Evolutionary conservation across 2,113 vertebrate species (phyloP), one percentile per base, ranked within the genome.

Genomic region (Crotalus horridus): DNA sequence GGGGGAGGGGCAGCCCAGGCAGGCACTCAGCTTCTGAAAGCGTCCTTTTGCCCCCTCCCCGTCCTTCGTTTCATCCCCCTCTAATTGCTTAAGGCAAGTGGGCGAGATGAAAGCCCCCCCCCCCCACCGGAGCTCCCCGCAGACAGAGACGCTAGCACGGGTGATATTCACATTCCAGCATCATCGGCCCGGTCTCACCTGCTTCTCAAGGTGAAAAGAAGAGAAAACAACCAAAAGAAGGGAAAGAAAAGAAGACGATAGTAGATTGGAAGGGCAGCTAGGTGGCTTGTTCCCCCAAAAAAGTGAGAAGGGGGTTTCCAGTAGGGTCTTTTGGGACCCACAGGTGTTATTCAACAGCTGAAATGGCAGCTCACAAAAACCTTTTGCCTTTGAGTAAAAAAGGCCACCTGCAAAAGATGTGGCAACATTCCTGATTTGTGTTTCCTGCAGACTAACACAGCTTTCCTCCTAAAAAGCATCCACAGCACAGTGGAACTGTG

Each of bases 121-220:
- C 9, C 59, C 9, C 12, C 1, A 9, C 4, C 4, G 29, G 61
- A 29, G 33, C 64, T n/a, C 29, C 20, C 15, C 26, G 10, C 29
- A 4, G 33, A 33, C 12, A 9, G 90, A 43, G 46, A 43, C 20
- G 9, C 1, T 3, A 29, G 15, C 12, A 24, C 29, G 1, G 15
- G 4, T 6, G 48, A 88, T 88, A 51, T 33, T 13, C 85, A 87
- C 7, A 61, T 48, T 7, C 43, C n/a, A 39, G 55, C 81, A 4
- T 1, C 54, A 0, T 13, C 33, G 2, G 56, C 21, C 85, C 12
- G 20, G 69, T 54, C 58, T 54, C 39, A 59, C 48, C 48, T 55
- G 11, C n/a, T 39, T 88, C 58, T 92, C 91, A 88, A 88, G 91
- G 86, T 88, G 91, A 54, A 92, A 85, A 46, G 9, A 39, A 54